These are phyloP conservation scores for Thunnus thynnus DNA, from an alignment of 2,113 vertebrate genomes.

Conservation along the genomic window DNA sequence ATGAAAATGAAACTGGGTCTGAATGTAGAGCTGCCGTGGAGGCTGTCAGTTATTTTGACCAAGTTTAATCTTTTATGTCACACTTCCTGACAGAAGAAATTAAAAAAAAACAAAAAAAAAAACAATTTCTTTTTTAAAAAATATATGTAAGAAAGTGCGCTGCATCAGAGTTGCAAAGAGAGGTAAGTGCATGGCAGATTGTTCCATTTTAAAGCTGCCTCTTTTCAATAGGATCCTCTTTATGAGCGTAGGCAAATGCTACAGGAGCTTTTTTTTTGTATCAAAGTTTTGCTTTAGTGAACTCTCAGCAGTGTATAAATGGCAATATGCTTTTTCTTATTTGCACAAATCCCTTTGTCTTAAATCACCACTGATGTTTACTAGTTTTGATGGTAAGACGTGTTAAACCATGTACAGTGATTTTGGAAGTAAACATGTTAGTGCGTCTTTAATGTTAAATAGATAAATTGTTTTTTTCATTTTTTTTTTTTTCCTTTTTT, in stretches of 20 bases:
- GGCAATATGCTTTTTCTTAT: conserved; percentile 37
- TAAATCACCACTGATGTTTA: conserved; percentile 61
- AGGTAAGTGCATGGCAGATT: conserved; percentile 1
- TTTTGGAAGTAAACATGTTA: conserved; percentile 16
- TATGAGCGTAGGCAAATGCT: conserved; percentile 4
- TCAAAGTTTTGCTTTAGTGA: conserved; percentile 26
- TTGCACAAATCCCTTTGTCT: conserved; percentile 67
- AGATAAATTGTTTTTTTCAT: background rate
- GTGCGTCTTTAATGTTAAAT: conserved; percentile 33
- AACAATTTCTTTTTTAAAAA: background rate
- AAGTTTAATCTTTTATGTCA: conserved; percentile 13
- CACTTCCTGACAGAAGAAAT: conserved; percentile 1
- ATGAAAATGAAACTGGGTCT: conserved; percentile 19
- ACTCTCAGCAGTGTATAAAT: conserved; percentile 18
- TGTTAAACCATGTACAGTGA: conserved; percentile 62
- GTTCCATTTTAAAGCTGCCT: conserved; percentile 10
- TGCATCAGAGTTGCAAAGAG: conserved; percentile 10
- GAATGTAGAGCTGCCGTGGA: conserved; percentile 47
- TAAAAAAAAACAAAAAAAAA: background rate
- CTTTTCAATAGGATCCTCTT: conserved; percentile 16
- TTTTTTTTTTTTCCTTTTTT: background rate
- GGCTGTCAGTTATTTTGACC: conserved; percentile 20
- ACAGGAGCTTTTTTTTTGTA: conserved; percentile 22
- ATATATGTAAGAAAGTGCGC: background rate
- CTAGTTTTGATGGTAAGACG: conserved; percentile 55